Evolutionary conservation across 92 coral and sea anemone species (phyloP), one percentile per base, ranked within the genome.

Genomic region (Porites cylindrica): DNA sequence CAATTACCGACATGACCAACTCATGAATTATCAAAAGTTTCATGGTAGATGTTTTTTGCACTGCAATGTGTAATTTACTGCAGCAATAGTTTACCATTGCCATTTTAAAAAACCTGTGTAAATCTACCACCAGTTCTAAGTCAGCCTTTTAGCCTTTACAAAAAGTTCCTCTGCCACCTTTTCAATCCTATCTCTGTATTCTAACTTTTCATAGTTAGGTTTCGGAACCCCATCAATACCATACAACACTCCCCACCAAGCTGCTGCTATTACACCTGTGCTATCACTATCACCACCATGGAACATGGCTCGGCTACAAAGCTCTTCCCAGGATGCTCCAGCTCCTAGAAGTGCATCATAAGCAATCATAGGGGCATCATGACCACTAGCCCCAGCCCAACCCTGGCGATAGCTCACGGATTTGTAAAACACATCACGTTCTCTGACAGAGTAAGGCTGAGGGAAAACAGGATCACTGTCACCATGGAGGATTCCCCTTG

Each of bases 341-440:
- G 99, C 95, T 24, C 99, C 96, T 10, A 94, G 92, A 61, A 96
- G 83, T 2, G 98, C 98, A 82, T 96, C 98, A 75, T 96, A 96
- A 1, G 99, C 99, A 61, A 96, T 96, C 98, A 96, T 95, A 1
- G 99, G 99, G 10, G 99, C 99, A 82, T 96, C 99, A 52, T 96
- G 99, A n/a, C 99, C 99, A 47, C 99, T 96, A 0, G 99, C 88
- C 13, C 99, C 99, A 51, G 93, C 99, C 99, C 99, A 96, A 0
- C 99, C 99, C 14, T 50, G 82, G 51, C 64, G 64, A 71, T 60
- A 96, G 80, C 99, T 96, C 11, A 96, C 76, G 21, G 99, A 91
- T 60, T 92, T 89, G 80, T 96, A 96, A 76, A 92, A 96, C 23
- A 54, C 87, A 78, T 96, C 99, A 1, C 99, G 92, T 19, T 88